phyloP scores from a whole-genome alignment of 2,113 vertebrate species.

The Aspidoscelis tigris region DNA sequence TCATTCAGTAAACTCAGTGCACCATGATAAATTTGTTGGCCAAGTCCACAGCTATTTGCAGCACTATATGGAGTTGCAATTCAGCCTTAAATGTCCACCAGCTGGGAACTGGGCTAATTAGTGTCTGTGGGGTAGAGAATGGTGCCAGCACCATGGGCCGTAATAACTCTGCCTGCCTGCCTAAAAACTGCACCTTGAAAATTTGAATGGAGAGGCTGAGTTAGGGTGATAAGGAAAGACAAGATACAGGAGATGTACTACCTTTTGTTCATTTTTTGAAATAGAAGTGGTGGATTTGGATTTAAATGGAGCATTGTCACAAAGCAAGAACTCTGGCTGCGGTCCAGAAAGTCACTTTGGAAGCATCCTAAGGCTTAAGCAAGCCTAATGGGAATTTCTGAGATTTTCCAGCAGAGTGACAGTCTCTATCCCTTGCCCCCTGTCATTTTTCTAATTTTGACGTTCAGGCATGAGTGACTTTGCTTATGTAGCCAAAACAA shows the following conservation, averaged over 20 bases:
- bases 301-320: not conserved
- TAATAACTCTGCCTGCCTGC: not conserved
- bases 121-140: not conserved
- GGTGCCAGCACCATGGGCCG: not conserved
- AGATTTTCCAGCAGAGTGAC: not conserved
- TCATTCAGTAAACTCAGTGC: not conserved
- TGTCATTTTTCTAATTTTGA: not conserved
- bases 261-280: not conserved
- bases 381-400: not conserved
- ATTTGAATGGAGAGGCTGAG: not conserved
- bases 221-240: not conserved
- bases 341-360: not conserved
- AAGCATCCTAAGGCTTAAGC: not conserved
- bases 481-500: constrained; percentile 13
- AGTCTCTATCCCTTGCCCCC: not conserved
- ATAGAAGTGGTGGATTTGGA: not conserved
- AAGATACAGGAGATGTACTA: not conserved
- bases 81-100: not conserved
- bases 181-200: not conserved
- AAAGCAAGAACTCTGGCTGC: not conserved
- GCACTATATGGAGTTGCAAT: constrained; percentile 6
- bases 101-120: not conserved
- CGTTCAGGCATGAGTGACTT: not conserved
- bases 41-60: not conserved
- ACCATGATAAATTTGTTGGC: constrained; percentile 7